phyloP scores from a whole-genome alignment of 2,888 invertebrate genomes.

The Coecobrya sp. region DNA sequence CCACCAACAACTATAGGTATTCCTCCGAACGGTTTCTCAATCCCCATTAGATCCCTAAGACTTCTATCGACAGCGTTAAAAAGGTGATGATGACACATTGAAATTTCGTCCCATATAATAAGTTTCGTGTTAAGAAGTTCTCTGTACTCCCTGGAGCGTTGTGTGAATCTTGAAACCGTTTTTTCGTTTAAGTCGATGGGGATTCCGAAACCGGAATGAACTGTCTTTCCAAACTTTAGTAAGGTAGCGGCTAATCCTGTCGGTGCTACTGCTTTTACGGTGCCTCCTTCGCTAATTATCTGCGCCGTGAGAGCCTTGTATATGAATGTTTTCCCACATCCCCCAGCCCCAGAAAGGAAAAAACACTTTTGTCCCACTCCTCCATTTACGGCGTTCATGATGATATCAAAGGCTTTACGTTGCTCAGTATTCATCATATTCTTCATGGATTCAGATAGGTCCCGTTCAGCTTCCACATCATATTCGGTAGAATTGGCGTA shows the following conservation, averaged over 20 bases:
- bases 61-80: conserved; percentile 69
- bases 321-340: conserved; percentile 88
- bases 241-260: conserved; percentile 84
- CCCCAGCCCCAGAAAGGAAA: conserved; percentile 88
- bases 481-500: neutral
- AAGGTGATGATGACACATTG: conserved; percentile 75
- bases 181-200: conserved; percentile 78
- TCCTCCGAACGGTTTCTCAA: conserved; percentile 80
- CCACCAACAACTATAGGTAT: conserved; percentile 82
- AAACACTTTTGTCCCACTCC: conserved; percentile 68
- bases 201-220: conserved; percentile 86
- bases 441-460: neutral
- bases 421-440: conserved; percentile 64
- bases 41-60: conserved; percentile 60
- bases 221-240: conserved; percentile 86
- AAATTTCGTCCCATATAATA: conserved; percentile 82
- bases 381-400: conserved; percentile 70
- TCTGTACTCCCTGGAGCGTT: conserved; percentile 59
- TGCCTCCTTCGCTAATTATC: conserved; percentile 76
- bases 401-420: conserved; percentile 54
- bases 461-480: neutral
- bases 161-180: conserved; percentile 63
- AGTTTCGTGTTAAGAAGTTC: conserved; percentile 29
- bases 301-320: conserved; percentile 72
- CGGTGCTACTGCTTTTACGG: conserved; percentile 76